phyloP scores from a whole-genome alignment of 2,113 vertebrate genomes.

The Rhagologus leucostigma region DNA sequence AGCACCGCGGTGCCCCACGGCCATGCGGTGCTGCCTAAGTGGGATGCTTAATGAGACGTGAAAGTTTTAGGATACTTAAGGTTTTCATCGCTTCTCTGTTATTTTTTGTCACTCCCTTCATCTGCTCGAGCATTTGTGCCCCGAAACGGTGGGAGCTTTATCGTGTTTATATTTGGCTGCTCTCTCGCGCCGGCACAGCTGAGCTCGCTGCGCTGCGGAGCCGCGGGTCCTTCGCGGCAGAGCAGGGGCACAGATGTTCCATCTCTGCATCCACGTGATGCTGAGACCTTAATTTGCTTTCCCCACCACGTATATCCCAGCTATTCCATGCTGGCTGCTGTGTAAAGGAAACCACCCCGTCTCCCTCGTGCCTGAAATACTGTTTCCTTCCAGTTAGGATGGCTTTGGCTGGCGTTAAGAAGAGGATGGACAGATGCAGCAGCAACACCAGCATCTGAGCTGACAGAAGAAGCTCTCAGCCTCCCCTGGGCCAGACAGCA shows the following conservation, averaged over 20 bases:
- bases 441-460: background rate
- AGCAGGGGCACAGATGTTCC: background rate
- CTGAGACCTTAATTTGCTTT: background rate
- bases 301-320: background rate
- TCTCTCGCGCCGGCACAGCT: background rate
- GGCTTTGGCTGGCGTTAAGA: background rate
- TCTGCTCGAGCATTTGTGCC: background rate
- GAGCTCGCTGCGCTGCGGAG: background rate
- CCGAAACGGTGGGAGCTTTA: background rate
- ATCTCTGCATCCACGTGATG: background rate
- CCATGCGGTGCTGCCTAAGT: background rate
- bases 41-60: conserved; percentile 7
- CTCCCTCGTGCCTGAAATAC: background rate
- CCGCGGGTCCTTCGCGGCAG: background rate
- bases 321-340: background rate
- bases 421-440: background rate
- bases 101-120: background rate
- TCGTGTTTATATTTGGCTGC: background rate
- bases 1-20: background rate
- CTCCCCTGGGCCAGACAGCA: background rate
- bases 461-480: background rate
- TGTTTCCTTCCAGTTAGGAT: background rate
- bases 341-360: background rate
- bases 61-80: conserved; percentile 10
- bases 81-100: background rate